phyloP scores from a whole-genome alignment of 1,140 invertebrate species.

The Drosophila sp. region DNA sequence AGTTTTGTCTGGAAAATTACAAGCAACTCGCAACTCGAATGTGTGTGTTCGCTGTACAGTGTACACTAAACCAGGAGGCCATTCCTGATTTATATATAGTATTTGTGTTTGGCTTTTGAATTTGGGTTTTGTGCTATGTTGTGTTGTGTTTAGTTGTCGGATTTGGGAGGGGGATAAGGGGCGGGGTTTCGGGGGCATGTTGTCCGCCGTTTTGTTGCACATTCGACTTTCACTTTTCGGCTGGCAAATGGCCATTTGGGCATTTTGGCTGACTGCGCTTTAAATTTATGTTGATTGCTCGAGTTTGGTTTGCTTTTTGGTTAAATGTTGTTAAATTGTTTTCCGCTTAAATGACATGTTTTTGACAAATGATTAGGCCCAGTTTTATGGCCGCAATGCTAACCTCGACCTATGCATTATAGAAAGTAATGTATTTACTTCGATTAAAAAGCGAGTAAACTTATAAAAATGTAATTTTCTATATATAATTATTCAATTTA shows the following conservation, averaged over 20 bases:
- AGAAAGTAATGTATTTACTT: neutral
- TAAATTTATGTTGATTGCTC: constrained; percentile 81
- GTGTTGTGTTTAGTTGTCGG: constrained; percentile 6
- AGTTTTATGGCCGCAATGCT: constrained; percentile 28
- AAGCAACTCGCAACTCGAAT: constrained; percentile 44
- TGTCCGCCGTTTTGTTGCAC: constrained; percentile 56
- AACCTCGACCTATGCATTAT: constrained; percentile 32
- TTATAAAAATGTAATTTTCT: too few relatives aligned
- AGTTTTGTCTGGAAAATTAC: constrained; percentile 76
- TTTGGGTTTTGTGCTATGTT: constrained; percentile 27
- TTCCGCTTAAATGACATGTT: constrained; percentile 73
- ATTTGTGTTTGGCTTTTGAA: constrained; percentile 40
- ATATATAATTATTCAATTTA: too few relatives aligned
- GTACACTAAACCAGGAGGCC: constrained; percentile 9
- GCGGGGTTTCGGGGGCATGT: constrained; percentile 38
- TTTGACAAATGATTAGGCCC: constrained; percentile 74
- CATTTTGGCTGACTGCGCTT: constrained; percentile 69
- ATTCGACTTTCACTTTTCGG: constrained; percentile 78
- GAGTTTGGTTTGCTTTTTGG: constrained; percentile 59
- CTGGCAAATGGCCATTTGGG: constrained; percentile 75
- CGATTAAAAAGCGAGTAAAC: neutral
- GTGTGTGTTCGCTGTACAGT: too few relatives aligned
- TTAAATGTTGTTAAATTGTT: constrained; percentile 67
- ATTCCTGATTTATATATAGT: constrained; percentile 20
- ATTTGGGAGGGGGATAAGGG: constrained; percentile 17